Evolutionary conservation across 1,140 invertebrate species (phyloP), one percentile per base, ranked within the genome.

Genomic region (Cylas formicarius): DNA sequence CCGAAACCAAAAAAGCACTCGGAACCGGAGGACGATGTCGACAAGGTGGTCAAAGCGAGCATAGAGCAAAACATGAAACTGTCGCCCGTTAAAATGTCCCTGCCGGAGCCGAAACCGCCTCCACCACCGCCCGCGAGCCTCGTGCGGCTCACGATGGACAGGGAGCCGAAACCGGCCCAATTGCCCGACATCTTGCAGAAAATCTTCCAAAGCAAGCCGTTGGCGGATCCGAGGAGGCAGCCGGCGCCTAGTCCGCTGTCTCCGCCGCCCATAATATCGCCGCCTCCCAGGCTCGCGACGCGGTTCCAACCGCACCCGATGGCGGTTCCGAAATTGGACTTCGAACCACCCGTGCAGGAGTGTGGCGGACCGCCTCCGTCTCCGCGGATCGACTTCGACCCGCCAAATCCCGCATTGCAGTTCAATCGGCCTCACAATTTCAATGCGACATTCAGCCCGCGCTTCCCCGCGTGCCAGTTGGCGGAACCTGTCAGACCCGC

Each of bases 1-100:
- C 56, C 50, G 2, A 58, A 60, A 51, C 60, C 60, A 1, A 51
- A 48, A 16, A 44, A 48, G 17, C 5, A 17, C 17, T 21, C 31
- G 11, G 47, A 50, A 38, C 2, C 27, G 2, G 32, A 35, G 16
- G 4, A 14, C 4, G 55, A 55, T 26, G 26, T 52, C 6, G 52
- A 54, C 17, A 52, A 47, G 26, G 26, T 26, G 6, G 45, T 56
- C 1, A 13, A 36, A 2, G 50, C 55, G 2, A 52, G 44, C 22
- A 57, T 51, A 27, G 53, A 55, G 37, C 33, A 51, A 11, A 43
- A 27, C 11, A 58, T 56, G 48, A 56, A 52, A 28, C 38, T 20
- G 21, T 48, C 44, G 14, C 45, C 53, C n/a, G 28, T 29, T 18
- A 40, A 39, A 31, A 23, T 22, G 4, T 38, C 40, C 4, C 13